Conservation (phyloP, 2,113 vertebrate species). For the Xyliphius kryptos region DNA sequence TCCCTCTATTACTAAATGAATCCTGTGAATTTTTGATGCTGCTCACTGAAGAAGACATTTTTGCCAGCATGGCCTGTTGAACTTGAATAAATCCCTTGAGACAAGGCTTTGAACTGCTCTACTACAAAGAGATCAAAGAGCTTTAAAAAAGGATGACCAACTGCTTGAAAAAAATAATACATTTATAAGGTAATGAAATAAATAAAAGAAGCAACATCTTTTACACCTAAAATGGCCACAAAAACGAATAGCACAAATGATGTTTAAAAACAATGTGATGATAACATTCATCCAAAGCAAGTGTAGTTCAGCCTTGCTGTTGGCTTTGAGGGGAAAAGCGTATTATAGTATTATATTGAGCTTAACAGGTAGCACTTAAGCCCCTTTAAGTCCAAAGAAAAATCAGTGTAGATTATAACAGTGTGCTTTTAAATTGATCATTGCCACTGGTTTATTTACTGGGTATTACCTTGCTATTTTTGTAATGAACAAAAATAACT, state of each 20-base stretch:
- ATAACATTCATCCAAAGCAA: neutral
- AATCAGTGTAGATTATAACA: slow-evolving; percentile 10
- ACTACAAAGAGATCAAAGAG: slow-evolving; percentile 30
- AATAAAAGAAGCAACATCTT: neutral
- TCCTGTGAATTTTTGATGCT: slow-evolving; percentile 22
- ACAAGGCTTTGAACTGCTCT: slow-evolving; percentile 27
- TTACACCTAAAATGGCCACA: too few relatives aligned
- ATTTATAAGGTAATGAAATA: neutral
- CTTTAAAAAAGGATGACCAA: neutral
- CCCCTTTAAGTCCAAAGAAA: slow-evolving; percentile 20
- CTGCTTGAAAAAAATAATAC: neutral
- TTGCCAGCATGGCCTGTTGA: slow-evolving; percentile 25
- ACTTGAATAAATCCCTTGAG: slow-evolving; percentile 32
- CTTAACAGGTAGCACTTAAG: slow-evolving; percentile 26
- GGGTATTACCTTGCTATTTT: neutral
- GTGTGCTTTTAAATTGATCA: neutral
- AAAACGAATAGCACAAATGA: neutral
- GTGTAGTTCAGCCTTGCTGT: neutral
- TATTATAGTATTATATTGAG: slow-evolving; percentile 21
- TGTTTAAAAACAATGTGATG: neutral
- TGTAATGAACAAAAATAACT: neutral
- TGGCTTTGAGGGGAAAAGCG: slow-evolving; percentile 18
- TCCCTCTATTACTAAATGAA: slow-evolving; percentile 36
- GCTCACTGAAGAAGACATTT: slow-evolving; percentile 15
- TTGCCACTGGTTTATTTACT: neutral